Conservation (phyloP, 2,888 invertebrate species). For the Myopa testacea region DNA sequence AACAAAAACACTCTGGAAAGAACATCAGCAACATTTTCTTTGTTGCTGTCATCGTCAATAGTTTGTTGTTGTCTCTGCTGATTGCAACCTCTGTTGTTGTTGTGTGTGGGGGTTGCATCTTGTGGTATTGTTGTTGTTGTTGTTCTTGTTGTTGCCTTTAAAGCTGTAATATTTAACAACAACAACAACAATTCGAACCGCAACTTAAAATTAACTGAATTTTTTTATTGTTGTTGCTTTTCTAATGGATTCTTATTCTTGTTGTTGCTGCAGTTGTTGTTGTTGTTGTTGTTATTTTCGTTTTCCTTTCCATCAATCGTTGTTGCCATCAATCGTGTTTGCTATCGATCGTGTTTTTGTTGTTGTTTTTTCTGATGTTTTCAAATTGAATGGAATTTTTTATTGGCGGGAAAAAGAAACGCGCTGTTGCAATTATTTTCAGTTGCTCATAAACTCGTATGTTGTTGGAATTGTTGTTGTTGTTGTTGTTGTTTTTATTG, state of each 20-base stretch:
- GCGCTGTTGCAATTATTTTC: constrained; percentile 47
- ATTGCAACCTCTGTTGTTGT: constrained; percentile 1
- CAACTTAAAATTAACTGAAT: neutral
- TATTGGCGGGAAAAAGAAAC: constrained; percentile 40
- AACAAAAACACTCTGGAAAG: neutral
- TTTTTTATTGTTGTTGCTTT: constrained; percentile 3
- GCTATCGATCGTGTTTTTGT: neutral
- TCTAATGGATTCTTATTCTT: neutral
- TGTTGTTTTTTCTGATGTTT: neutral
- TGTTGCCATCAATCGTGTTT: neutral
- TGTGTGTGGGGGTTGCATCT: neutral
- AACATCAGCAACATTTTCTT: neutral
- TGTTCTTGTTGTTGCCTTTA: neutral
- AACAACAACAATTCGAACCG: neutral
- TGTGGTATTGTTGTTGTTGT: neutral
- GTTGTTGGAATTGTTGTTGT: neutral
- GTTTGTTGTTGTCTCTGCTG: neutral
- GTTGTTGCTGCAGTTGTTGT: constrained; percentile 17
- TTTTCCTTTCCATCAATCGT: constrained; percentile 5
- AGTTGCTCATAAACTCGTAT: constrained; percentile 13
- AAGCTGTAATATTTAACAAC: neutral
- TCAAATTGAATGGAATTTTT: constrained; percentile 3
- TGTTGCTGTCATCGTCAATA: neutral
- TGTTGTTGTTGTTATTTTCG: constrained; percentile 6
- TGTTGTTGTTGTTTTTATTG: neutral